Conservation (phyloP, 2,888 invertebrate genomes). For the Zaprionus bogoriensis region DNA sequence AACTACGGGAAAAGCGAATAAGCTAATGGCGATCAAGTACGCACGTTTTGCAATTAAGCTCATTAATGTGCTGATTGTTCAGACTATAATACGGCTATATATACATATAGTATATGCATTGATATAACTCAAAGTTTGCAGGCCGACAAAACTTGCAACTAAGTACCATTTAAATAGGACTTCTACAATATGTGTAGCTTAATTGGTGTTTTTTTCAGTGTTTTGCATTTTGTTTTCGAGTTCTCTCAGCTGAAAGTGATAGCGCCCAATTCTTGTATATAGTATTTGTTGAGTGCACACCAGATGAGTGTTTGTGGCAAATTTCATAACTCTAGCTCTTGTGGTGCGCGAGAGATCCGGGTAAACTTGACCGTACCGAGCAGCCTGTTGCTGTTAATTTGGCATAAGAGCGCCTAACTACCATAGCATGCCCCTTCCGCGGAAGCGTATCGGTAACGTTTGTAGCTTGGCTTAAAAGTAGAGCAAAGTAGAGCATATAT, state of each 20-base stretch:
- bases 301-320: background rate
- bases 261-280: background rate
- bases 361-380: background rate
- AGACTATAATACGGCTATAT: background rate
- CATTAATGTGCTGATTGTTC: background rate
- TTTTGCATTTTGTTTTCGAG: no score
- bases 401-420: no score
- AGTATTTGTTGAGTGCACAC: background rate
- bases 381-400: no score
- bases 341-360: background rate
- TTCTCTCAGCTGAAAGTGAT: no score
- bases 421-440: no score
- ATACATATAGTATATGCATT: background rate
- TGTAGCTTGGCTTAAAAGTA: no score
- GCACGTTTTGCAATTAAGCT: background rate
- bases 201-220: no score
- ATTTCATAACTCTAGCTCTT: background rate
- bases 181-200: no score
- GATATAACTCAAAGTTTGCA: background rate
- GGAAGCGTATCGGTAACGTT: no score
- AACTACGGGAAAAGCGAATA: background rate
- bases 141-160: background rate
- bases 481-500: background rate
- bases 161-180: no score
- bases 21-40: background rate